Evolutionary conservation across 1,140 invertebrate genomes (phyloP).

Genomic region (Brachionus calyciflorus): DNA sequence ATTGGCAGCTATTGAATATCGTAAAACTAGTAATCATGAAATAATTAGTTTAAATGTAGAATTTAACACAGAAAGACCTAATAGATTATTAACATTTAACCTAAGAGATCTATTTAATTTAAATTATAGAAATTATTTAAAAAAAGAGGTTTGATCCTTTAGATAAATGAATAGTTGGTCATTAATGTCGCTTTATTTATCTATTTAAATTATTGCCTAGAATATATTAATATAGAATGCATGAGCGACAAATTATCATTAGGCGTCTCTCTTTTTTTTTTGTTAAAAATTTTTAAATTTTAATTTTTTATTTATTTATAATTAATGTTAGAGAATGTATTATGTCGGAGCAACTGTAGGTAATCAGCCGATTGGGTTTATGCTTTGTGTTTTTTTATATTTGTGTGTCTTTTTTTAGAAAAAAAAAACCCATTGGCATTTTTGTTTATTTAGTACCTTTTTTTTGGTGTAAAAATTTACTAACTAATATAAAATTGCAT

Average conservation of each 20-base stretch:
- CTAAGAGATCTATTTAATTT: slow-evolving; percentile 7
- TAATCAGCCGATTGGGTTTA: slow-evolving; percentile 3
- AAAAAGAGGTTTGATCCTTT: slow-evolving; percentile 15
- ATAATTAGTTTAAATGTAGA: slow-evolving; percentile 13
- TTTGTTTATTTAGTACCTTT: background rate
- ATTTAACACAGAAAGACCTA: background rate
- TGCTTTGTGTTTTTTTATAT: background rate
- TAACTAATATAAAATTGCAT: no score
- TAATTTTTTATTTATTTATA: slow-evolving; percentile 3
- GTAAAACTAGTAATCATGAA: background rate
- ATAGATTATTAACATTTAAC: background rate
- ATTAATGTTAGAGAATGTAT: slow-evolving; percentile 41
- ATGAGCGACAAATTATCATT: no score
- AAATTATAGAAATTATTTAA: slow-evolving; percentile 3
- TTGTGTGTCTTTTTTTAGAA: background rate
- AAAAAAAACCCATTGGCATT: background rate
- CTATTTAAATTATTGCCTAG: background rate
- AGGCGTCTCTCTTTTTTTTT: no score
- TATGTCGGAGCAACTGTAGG: slow-evolving; percentile 47
- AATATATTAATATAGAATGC: no score
- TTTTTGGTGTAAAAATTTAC: background rate
- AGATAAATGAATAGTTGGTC: no score
- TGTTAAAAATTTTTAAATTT: background rate
- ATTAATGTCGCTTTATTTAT: background rate
- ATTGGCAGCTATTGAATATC: slow-evolving; percentile 6